A percentile compares a stretch with the other conserved stretches of the same genome.
Evolutionary conservation across 2,797 vertebrate genomes (phyloP).

Genomic region (Steatocranus sp.): DNA sequence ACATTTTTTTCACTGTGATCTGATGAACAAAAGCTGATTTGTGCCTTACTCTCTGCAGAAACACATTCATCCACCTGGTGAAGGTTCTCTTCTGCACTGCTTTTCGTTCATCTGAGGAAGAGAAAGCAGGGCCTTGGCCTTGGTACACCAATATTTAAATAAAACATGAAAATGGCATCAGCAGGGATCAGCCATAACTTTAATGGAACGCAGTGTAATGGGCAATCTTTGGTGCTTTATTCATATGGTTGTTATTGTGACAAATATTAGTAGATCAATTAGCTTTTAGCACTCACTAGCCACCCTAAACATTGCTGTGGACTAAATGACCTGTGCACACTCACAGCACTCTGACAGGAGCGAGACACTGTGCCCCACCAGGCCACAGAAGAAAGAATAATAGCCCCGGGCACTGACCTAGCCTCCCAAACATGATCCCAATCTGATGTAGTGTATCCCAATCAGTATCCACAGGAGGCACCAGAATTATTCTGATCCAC

Average conservation of each 20-base stretch:
- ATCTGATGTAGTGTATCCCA: background rate
- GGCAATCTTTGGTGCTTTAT: background rate
- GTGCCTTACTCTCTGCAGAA: constrained; percentile 82
- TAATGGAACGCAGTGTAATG: background rate
- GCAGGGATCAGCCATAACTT: background rate
- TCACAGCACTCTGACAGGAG: background rate
- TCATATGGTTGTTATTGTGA: background rate
- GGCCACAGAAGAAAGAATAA: background rate
- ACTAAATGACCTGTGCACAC: background rate
- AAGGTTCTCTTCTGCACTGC: constrained; percentile 85
- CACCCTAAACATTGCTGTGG: background rate
- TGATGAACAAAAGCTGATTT: background rate
- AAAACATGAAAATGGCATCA: background rate
- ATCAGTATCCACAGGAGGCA: background rate
- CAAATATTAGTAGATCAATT: background rate
- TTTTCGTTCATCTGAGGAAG: constrained; percentile 73
- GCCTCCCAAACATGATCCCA: background rate
- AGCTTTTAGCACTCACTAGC: accelerated
- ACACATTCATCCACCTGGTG: constrained; percentile 88
- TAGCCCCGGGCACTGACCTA: background rate
- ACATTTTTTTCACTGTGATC: background rate
- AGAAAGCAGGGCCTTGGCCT: background rate
- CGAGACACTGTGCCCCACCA: background rate
- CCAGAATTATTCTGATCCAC: background rate
- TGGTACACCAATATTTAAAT: background rate